Base-by-base conservation (phyloP, 2,888 invertebrate species). In the Caenorhabditis virilis region DNA sequence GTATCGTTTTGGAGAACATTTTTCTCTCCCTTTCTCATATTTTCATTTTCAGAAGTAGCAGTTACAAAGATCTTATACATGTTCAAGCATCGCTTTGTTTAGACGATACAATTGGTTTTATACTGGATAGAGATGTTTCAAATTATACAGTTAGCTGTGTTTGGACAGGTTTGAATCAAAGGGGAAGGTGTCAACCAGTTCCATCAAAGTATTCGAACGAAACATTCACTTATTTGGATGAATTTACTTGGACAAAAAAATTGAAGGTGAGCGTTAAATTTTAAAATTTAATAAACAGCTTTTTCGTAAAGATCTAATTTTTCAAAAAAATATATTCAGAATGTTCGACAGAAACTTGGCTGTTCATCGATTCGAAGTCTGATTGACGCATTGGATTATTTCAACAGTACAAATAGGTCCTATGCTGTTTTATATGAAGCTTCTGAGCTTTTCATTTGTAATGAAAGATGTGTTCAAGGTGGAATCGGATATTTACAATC, bases 381-480 rank as follows among this genome's bases (percentile, higher is more conserved):
- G n/a, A n/a, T n/a, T n/a, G n/a, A n/a, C n/a, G n/a, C n/a, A n/a
- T n/a, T n/a, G n/a, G n/a, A n/a, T n/a, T n/a, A n/a, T n/a, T n/a
- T n/a, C n/a, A n/a, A n/a, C n/a, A n/a, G n/a, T n/a, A n/a, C n/a
- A n/a, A n/a, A n/a, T n/a, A n/a, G n/a, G n/a, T n/a, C n/a, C n/a
- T n/a, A n/a, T n/a, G n/a, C n/a, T n/a, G n/a, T n/a, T n/a, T n/a
- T n/a, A n/a, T n/a, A n/a, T n/a, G n/a, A 2, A 23, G 20, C 9
- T n/a, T 23, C 49, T 25, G 71, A 72, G 30, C 38, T 72, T 2
- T 56, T 46, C 39, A 59, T 72, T 27, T 72, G 72, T 51, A 69
- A 66, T 36, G 72, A 72, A 4, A 45, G 69, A 22, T 72, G 72
- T 26, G 47, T 62, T 5, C 66, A 67, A 27, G 72, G 39, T 3